Base-by-base conservation (phyloP, 2,113 vertebrate species). In the Oreochromis tanganicae region DNA sequence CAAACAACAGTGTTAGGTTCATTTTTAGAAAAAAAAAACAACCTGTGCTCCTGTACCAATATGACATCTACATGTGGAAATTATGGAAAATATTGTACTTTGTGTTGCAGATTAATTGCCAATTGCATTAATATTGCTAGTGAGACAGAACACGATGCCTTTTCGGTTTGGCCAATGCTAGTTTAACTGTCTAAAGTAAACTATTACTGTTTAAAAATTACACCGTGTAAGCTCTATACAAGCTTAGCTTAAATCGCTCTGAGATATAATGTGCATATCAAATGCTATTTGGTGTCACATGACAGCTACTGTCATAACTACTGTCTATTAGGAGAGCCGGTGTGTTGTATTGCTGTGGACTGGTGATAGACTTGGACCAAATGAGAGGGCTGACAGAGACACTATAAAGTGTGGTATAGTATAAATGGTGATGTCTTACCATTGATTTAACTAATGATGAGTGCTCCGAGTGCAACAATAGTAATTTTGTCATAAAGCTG, bases 401-500 rank as follows among this genome's bases (percentile, higher is more conserved):
- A 81, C 83, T 81, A 90, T 78, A 89, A 92, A 90, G 91, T 93
- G 92, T 38, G 93, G 93, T 90, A 81, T 83, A 85, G 89, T 94
- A 94, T 94, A 96, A 96, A 96, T 95, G 94, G 95, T 96, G 92
- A 92, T 89, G 93, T 93, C 93, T 92, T 94, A 93, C 95, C 94
- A 95, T 96, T 94, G 95, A 95, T 96, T 96, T 95, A 94, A 94
- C 95, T 96, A 96, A 96, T 97, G 96, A 96, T 95, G 96, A 96
- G 95, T 95, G 93, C 95, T 95, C 91, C 16, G 81, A 95, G 94
- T 91, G 93, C 96, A 97, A 96, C 96, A 96, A 96, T 96, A 96
- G 96, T 97, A 95, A 96, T 97, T 96, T 97, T 93, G 95, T 96
- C 95, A 95, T 95, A 96, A 96, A 96, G 95, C 96, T 97, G 97